phyloP scores from a whole-genome alignment of 2,797 vertebrate species.

The Champsocephalus gunnari region DNA sequence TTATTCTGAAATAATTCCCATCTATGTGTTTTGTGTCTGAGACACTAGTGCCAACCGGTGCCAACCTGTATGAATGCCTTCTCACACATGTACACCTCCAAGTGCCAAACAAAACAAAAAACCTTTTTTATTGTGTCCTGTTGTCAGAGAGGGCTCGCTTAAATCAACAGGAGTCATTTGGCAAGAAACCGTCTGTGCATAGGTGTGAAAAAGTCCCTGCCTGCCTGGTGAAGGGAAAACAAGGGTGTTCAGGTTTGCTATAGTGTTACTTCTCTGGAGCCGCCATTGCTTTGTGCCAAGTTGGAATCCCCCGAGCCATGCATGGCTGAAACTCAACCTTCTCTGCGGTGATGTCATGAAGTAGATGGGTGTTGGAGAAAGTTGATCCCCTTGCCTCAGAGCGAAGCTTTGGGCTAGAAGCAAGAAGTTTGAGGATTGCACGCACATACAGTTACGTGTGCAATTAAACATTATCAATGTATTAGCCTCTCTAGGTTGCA shows the following conservation, averaged over 20 bases:
- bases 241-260: constrained; percentile 37
- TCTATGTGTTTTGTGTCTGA: not conserved
- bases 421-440: constrained; percentile 30
- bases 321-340: constrained; percentile 72
- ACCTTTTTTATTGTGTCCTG: constrained; percentile 21
- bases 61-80: constrained; percentile 29
- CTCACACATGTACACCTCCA: constrained; percentile 36
- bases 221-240: constrained; percentile 33
- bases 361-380: constrained; percentile 75
- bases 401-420: constrained; percentile 42
- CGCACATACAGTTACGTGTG: constrained; percentile 28
- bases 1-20: constrained; percentile 29
- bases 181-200: constrained; percentile 18
- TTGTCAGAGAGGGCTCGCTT: constrained; percentile 40
- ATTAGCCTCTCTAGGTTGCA: not conserved
- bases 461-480: not conserved
- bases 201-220: constrained; percentile 57
- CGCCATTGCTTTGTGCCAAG: constrained; percentile 40
- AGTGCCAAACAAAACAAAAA: constrained; percentile 56
- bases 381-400: constrained; percentile 69
- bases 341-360: constrained; percentile 74
- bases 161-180: constrained; percentile 56
- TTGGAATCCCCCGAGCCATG: constrained; percentile 79
- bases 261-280: constrained; percentile 37
- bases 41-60: constrained; percentile 34